These are phyloP conservation scores for Suncus etruscus DNA, from an alignment of 2,113 vertebrate species.

Conservation along the genomic window DNA sequence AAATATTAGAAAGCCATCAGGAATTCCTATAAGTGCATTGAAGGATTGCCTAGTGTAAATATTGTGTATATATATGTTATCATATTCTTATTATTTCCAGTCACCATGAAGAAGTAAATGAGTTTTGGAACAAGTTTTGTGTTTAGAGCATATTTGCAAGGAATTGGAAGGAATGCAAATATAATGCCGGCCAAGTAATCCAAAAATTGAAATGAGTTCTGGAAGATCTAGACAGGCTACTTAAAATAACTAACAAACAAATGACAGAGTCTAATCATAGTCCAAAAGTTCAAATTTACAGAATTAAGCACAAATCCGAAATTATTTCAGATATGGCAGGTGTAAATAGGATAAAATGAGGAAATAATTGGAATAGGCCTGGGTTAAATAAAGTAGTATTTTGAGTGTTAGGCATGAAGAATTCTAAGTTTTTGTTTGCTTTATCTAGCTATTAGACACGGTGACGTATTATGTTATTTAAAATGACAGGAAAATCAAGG, in stretches of 20 bases:
- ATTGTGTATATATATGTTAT: not conserved
- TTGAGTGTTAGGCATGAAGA: not conserved
- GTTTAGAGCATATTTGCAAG: not conserved
- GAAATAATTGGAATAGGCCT: not conserved
- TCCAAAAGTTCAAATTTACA: not conserved
- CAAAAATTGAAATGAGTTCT: not conserved
- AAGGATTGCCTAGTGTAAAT: not conserved
- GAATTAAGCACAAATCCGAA: conserved; percentile 8
- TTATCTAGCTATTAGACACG: not conserved
- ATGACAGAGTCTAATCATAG: not conserved
- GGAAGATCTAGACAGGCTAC: not conserved
- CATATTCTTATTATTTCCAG: not conserved
- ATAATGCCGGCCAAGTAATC: conserved; percentile 17
- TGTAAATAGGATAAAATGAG: not conserved
- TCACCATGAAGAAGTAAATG: not conserved
- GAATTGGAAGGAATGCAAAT: conserved; percentile 2
- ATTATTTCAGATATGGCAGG: not conserved
- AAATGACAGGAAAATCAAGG: not conserved
- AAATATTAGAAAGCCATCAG: conserved; percentile 20
- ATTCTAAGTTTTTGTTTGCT: not conserved
- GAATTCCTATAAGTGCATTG: not conserved
- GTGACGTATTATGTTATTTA: not conserved
- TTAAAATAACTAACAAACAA: not conserved
- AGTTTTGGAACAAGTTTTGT: conserved; percentile 20
- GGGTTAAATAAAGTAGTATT: not conserved